Conservation (phyloP, 2,888 invertebrate species). For the Capitulum mitella region DNA sequence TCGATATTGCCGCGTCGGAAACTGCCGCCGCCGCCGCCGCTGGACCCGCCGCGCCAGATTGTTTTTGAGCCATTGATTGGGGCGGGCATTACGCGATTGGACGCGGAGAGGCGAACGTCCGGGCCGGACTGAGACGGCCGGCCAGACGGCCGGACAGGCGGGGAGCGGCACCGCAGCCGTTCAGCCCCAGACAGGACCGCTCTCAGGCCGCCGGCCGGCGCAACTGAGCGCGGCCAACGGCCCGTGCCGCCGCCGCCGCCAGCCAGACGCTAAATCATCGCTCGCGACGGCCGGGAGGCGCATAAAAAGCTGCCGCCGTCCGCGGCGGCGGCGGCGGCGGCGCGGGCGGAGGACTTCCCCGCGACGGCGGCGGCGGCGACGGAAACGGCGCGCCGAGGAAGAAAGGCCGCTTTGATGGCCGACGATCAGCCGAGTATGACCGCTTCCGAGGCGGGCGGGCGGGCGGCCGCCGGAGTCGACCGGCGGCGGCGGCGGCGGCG, state of each 20-base stretch:
- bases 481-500: too few species aligned
- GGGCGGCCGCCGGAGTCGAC: too few species aligned
- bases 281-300: neutral
- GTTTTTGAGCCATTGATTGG: neutral
- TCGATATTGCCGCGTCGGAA: neutral
- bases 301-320: neutral
- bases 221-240: neutral
- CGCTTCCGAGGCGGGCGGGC: neutral
- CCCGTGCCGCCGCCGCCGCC: neutral
- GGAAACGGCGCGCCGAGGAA: neutral
- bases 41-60: neutral
- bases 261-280: neutral
- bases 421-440: neutral
- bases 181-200: too few species aligned
- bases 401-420: neutral
- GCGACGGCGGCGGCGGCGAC: neutral
- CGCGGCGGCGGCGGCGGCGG: neutral
- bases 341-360: neutral
- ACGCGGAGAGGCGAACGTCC: neutral
- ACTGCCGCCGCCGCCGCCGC: neutral
- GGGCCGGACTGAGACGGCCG: too few species aligned
- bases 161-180: neutral
- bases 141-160: too few species aligned
- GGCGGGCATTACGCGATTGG: neutral
- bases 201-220: too few species aligned